Conservation (phyloP, 2,113 vertebrate genomes). For the Oceanites oceanicus region DNA sequence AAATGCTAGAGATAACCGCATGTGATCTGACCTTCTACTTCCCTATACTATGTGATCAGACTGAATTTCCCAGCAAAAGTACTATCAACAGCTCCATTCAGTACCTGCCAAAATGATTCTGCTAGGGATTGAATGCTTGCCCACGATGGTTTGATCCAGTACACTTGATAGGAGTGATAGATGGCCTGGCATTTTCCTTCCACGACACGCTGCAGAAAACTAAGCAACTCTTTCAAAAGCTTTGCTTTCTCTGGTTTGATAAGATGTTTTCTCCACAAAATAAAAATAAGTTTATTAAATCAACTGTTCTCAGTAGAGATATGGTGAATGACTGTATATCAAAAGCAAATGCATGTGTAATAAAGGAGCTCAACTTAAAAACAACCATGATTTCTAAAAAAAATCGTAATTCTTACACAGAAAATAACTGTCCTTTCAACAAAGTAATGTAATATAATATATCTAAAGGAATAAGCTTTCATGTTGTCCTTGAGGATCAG, state of each 20-base stretch:
- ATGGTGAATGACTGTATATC: background rate
- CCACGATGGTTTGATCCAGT: background rate
- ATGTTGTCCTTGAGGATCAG: background rate
- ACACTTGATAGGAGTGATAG: background rate
- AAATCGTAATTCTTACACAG: background rate
- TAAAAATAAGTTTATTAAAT: background rate
- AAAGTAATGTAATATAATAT: background rate
- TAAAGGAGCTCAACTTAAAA: background rate
- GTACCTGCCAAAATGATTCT: background rate
- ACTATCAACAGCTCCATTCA: background rate
- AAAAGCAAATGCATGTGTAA: background rate
- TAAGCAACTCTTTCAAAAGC: background rate
- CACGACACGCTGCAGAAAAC: background rate
- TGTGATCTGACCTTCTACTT: background rate
- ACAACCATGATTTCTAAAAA: background rate
- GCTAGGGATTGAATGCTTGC: background rate
- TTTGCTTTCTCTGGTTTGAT: background rate
- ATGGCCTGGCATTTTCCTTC: background rate
- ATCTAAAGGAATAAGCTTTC: background rate
- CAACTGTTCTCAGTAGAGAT: background rate
- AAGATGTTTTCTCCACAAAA: background rate
- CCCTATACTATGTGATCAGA: background rate
- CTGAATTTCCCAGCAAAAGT: slow-evolving; percentile 4
- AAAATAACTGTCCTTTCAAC: background rate
- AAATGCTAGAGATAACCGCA: background rate